Conservation (phyloP, 2,113 vertebrate genomes). For the Myotis davidii region DNA sequence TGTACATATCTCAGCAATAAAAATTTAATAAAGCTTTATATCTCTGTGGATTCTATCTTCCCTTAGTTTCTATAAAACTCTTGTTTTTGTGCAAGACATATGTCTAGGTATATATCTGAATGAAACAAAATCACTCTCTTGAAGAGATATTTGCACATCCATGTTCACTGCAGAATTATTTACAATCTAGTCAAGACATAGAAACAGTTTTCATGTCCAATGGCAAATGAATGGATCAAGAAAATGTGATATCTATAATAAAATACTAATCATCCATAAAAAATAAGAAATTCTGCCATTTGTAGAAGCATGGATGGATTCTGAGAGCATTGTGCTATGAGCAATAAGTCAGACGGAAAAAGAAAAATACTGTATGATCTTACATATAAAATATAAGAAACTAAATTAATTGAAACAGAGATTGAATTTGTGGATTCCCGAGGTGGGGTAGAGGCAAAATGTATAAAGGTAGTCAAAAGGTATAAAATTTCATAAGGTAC, state of each 20-base stretch:
- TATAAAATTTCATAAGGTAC: neutral
- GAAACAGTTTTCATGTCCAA: neutral
- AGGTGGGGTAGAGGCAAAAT: neutral
- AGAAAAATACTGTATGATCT: neutral
- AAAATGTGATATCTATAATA: neutral
- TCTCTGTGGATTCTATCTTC: neutral
- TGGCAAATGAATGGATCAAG: neutral
- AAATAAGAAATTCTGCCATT: neutral
- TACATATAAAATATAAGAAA: neutral
- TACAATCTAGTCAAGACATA: neutral
- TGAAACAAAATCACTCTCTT: neutral
- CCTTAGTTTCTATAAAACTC: neutral
- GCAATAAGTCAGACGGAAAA: neutral
- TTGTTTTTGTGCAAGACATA: neutral
- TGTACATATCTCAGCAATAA: neutral
- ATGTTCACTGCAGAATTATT: neutral
- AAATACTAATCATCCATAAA: neutral
- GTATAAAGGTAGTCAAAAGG: neutral
- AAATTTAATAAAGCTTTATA: neutral
- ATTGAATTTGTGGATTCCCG: neutral
- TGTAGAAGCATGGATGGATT: neutral
- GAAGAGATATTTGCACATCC: neutral
- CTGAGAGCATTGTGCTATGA: neutral
- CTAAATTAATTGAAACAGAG: neutral
- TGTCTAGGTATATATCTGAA: neutral